phyloP scores from a whole-genome alignment of 2,888 invertebrate genomes.

The Meiosimyza platycephala region DNA sequence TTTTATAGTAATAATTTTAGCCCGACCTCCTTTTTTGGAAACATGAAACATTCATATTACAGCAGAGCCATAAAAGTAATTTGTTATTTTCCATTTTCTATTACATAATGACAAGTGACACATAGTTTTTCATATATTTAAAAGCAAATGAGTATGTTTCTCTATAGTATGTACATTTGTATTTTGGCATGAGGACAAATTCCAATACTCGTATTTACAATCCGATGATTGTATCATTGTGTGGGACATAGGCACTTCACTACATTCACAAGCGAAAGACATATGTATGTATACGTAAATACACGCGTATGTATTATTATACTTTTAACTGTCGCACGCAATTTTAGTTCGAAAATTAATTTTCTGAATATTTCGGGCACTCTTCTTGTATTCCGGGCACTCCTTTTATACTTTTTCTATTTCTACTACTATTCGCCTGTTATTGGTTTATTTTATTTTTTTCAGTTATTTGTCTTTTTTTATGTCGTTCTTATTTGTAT shows the following conservation, averaged over 20 bases:
- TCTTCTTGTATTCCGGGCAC: not conserved
- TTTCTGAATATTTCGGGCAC: conserved; percentile 21
- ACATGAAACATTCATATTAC: not conserved
- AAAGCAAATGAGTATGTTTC: not conserved
- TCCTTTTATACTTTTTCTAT: not conserved
- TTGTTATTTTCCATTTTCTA: not conserved
- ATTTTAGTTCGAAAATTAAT: conserved; percentile 24
- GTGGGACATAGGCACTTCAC: conserved; percentile 36
- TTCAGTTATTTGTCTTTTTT: not conserved
- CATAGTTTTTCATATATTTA: conserved; percentile 4
- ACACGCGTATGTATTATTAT: not conserved
- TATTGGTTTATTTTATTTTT: not conserved
- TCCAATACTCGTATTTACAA: conserved; percentile 45
- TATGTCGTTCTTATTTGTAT: not conserved
- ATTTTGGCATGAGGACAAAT: not conserved
- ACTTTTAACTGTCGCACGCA: conserved; percentile 29
- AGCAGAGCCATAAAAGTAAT: not conserved
- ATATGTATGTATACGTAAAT: not conserved
- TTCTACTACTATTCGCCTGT: too few species aligned
- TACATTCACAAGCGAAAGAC: conserved; percentile 34
- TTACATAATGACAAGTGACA: conserved; percentile 5
- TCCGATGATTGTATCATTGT: conserved; percentile 46
- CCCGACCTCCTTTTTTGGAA: too few species aligned
- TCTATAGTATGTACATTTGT: too few species aligned
- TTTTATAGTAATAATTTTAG: too few species aligned